Percentiles rank a stretch among this genome's conserved stretches.
phyloP scores from a whole-genome alignment of 37 sponge, comb jelly and placozoan species.

The Crambe crambe region DNA sequence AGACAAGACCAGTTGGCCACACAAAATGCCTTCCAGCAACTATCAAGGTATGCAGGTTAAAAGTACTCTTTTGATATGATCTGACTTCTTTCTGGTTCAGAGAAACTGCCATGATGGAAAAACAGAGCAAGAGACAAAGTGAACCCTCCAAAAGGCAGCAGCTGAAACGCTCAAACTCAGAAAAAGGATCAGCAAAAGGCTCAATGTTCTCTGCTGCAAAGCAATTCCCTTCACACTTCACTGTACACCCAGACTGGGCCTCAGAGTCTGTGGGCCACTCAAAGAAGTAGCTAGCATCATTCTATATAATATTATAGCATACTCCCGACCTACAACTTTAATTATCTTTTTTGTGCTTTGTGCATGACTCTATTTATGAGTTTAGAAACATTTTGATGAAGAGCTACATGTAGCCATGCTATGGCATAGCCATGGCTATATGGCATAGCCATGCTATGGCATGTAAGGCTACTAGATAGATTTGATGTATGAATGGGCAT shows the following conservation, averaged over 20 bases:
- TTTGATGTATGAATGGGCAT: no score
- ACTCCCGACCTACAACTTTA: no score
- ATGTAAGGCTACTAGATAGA: no score
- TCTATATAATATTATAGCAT: background rate
- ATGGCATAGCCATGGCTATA: no score
- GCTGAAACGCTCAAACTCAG: conserved; percentile 26
- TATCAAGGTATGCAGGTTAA: conserved; percentile 21
- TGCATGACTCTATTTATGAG: no score
- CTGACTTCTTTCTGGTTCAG: background rate
- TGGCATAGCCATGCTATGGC: no score
- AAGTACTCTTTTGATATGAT: background rate
- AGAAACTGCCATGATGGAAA: conserved; percentile 1
- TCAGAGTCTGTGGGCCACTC: conserved; percentile 34
- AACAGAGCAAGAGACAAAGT: background rate
- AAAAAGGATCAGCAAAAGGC: conserved; percentile 26
- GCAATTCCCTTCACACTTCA: conserved; percentile 73
- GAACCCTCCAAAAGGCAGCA: conserved; percentile 16
- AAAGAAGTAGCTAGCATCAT: background rate
- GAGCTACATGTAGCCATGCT: no score
- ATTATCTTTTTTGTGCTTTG: no score
- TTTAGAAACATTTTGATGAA: no score
- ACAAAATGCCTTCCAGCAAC: conserved; percentile 23
- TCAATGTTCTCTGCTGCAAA: conserved; percentile 35
- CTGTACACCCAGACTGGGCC: conserved; percentile 75
- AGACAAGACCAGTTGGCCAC: conserved; percentile 15